A percentile compares a stretch with the other conserved stretches of the same genome.
These are phyloP conservation scores for Mystacornis crossleyi DNA, from an alignment of 2,113 vertebrate species.

Conservation along the genomic window DNA sequence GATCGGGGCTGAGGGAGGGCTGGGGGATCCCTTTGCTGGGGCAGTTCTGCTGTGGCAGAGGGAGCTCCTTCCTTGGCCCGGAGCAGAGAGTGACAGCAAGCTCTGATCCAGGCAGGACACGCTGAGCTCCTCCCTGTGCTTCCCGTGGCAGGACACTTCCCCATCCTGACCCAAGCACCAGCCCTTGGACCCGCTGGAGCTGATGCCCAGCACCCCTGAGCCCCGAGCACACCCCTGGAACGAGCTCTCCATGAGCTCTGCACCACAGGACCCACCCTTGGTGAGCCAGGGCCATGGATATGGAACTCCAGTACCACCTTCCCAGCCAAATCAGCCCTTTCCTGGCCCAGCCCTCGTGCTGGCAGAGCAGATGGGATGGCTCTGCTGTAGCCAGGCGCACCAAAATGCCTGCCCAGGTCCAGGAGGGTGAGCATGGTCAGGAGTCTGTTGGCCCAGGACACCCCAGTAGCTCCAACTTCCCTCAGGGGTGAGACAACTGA, in stretches of 20 bases:
- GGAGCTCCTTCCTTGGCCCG: neutral
- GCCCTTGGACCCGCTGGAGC: fast-evolving
- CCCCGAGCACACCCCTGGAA: no score
- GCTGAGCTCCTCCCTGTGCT: fast-evolving
- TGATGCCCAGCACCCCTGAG: neutral
- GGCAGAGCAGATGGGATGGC: neutral
- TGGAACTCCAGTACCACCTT: fast-evolving
- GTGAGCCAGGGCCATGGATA: neutral
- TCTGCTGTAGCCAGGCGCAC: neutral
- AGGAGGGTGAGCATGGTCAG: fast-evolving
- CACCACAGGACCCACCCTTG: neutral
- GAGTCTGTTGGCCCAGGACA: neutral
- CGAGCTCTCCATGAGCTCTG: fast-evolving
- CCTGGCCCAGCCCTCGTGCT: neutral
- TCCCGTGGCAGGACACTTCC: fast-evolving
- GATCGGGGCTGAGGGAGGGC: neutral
- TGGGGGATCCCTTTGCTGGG: neutral
- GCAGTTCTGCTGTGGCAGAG: neutral
- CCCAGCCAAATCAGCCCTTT: neutral
- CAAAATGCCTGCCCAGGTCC: fast-evolving
- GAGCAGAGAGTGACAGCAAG: neutral
- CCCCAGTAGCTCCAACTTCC: neutral
- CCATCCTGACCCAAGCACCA: neutral
- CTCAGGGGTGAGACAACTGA: fast-evolving
- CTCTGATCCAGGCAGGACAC: neutral